Evolutionary conservation across 1,140 invertebrate species (phyloP).

Genomic region (Medauroidea extradentata): DNA sequence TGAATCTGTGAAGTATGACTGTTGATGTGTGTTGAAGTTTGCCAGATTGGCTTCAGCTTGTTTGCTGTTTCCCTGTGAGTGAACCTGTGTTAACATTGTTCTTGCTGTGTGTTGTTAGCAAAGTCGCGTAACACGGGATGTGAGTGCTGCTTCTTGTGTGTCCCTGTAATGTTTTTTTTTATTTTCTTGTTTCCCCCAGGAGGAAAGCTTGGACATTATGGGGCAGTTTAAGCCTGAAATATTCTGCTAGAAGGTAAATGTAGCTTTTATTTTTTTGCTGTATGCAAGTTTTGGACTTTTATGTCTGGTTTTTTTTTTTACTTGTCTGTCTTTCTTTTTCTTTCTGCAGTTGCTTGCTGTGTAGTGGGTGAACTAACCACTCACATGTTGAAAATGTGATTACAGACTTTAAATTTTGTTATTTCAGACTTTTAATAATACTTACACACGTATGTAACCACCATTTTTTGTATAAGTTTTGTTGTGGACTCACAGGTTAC

Average conservation of each 20-base stretch:
- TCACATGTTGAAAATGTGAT: too few species aligned
- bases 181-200: conserved; percentile 44
- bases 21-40: too few species aligned
- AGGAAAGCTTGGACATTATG: conserved; percentile 77
- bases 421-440: too few species aligned
- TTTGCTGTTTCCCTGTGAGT: conserved; percentile 16
- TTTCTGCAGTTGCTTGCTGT: neutral
- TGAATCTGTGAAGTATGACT: too few species aligned
- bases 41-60: too few species aligned
- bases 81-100: conserved; percentile 10
- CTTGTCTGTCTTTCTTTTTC: conserved; percentile 7
- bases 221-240: conserved; percentile 80
- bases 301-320: conserved; percentile 20
- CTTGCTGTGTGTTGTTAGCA: conserved; percentile 1
- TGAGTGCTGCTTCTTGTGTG: conserved; percentile 36
- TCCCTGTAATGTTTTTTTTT: conserved; percentile 37
- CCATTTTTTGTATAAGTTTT: too few species aligned
- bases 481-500: too few species aligned
- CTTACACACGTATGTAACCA: too few species aligned
- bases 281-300: conserved; percentile 5
- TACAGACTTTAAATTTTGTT: too few species aligned
- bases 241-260: conserved; percentile 71
- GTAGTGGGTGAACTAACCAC: too few species aligned
- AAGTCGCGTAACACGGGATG: conserved; percentile 15
- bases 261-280: conserved; percentile 23